Evolutionary conservation across 2,113 vertebrate genomes (phyloP).

Genomic region (Opisthocomus hoazin): DNA sequence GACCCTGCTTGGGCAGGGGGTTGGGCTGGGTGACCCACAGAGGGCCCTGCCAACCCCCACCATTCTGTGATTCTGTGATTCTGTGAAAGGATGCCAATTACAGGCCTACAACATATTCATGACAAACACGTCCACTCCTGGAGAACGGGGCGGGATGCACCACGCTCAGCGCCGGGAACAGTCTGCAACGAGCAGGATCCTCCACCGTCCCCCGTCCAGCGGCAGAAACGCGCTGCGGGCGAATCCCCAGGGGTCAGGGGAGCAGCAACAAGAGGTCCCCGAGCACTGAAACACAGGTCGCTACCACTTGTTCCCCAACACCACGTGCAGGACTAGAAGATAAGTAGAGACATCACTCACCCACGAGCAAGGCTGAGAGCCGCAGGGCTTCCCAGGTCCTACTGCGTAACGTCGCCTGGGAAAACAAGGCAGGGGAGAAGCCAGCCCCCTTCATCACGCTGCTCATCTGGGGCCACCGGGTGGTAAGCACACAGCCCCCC

Average conservation of each 20-base stretch:
- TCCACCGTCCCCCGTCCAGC: no score
- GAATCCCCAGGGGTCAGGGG: no score
- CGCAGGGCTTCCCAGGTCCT: background rate
- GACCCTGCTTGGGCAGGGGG: no score
- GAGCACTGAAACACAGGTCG: background rate
- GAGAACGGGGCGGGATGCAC: background rate
- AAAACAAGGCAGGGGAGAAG: background rate
- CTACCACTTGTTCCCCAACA: background rate
- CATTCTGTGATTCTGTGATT: no score
- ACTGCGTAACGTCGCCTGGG: rapidly evolving
- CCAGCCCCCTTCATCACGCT: background rate
- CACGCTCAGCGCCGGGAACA: background rate
- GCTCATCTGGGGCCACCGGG: background rate
- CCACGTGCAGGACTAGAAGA: background rate
- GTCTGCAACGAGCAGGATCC: background rate
- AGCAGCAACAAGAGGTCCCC: background rate
- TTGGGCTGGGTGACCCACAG: no score
- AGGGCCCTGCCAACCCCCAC: no score
- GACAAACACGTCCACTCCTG: background rate
- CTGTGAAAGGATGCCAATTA: no score
- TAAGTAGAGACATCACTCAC: background rate
- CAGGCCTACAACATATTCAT: background rate
- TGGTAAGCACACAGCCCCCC: rapidly evolving
- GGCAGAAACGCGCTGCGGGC: rapidly evolving
- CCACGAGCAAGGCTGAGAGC: background rate